Evolutionary conservation across 2,888 invertebrate species (phyloP).

Genomic region (Melieria crassipennis): DNA sequence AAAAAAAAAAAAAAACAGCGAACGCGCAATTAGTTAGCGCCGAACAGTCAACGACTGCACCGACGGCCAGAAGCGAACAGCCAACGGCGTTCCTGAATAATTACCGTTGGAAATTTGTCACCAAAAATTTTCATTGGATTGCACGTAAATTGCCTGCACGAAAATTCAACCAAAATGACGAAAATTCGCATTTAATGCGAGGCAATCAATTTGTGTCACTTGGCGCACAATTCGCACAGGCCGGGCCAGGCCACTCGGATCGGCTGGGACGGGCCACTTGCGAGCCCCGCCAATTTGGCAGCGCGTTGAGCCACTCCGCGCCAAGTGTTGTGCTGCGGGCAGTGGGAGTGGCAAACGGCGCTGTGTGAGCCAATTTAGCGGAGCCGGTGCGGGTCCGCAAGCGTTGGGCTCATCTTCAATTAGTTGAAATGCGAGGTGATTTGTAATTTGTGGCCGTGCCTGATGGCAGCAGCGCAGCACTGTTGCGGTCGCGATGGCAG

Average conservation of each 20-base stretch:
- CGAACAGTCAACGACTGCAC: constrained; percentile 30
- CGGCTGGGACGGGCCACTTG: neutral
- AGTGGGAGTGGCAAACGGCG: neutral
- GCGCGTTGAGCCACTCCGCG: neutral
- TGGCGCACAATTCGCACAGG: constrained; percentile 4
- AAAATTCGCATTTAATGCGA: constrained; percentile 40
- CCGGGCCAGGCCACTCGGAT: neutral
- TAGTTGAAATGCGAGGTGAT: constrained; percentile 28
- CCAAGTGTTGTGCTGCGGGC: neutral
- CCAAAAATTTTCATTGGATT: constrained; percentile 18
- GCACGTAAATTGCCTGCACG: constrained; percentile 40
- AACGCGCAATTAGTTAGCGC: neutral
- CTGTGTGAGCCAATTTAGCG: neutral
- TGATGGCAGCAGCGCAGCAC: too few species aligned
- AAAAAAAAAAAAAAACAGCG: too few species aligned
- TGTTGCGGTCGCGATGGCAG: too few species aligned
- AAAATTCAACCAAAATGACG: constrained; percentile 41
- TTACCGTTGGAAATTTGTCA: constrained; percentile 44
- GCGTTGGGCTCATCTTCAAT: constrained; percentile 28
- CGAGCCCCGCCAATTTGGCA: neutral
- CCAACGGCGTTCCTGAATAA: constrained; percentile 29
- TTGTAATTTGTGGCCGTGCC: constrained; percentile 19
- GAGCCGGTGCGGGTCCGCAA: neutral
- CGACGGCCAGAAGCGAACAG: neutral
- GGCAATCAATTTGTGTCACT: constrained; percentile 31